These are phyloP conservation scores for Pollicipes pollicipes DNA, from an alignment of 1,140 invertebrate genomes.

Conservation along the genomic window DNA sequence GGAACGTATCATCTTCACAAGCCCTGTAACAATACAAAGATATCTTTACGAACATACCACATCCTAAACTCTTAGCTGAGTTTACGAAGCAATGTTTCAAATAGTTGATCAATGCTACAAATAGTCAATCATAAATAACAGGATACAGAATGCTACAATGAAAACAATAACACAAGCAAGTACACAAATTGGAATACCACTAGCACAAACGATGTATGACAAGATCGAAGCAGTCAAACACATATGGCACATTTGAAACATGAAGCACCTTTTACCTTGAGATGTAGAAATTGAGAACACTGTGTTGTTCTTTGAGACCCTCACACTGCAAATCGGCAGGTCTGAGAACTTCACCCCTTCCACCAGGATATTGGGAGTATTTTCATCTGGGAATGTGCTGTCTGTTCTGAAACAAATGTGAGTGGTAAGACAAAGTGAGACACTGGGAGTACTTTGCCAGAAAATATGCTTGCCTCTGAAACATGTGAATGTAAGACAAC, in stretches of 20 bases:
- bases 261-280: slow-evolving; percentile 43
- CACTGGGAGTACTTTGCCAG: no score
- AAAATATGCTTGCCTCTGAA: no score
- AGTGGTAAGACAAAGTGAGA: no score
- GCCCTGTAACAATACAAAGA: slow-evolving; percentile 34
- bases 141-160: slow-evolving; percentile 9
- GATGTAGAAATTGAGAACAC: slow-evolving; percentile 52
- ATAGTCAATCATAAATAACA: slow-evolving; percentile 11
- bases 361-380: slow-evolving; percentile 52
- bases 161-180: slow-evolving; percentile 10
- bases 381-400: slow-evolving; percentile 50
- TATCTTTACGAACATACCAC: no score
- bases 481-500: no score
- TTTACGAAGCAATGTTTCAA: no score
- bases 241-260: no score
- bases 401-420: slow-evolving; percentile 36
- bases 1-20: slow-evolving; percentile 39
- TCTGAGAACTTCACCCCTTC: slow-evolving; percentile 56
- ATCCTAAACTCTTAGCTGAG: no score
- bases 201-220: no score
- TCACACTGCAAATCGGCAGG: slow-evolving; percentile 62
- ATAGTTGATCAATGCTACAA: slow-evolving; percentile 13
- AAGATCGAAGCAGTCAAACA: no score
- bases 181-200: no score
- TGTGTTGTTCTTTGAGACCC: slow-evolving; percentile 69